A percentile compares a stretch with the other conserved stretches of the same genome.
Evolutionary conservation across 2,888 invertebrate genomes (phyloP).

Genomic region (Caradrina clavipalpis): DNA sequence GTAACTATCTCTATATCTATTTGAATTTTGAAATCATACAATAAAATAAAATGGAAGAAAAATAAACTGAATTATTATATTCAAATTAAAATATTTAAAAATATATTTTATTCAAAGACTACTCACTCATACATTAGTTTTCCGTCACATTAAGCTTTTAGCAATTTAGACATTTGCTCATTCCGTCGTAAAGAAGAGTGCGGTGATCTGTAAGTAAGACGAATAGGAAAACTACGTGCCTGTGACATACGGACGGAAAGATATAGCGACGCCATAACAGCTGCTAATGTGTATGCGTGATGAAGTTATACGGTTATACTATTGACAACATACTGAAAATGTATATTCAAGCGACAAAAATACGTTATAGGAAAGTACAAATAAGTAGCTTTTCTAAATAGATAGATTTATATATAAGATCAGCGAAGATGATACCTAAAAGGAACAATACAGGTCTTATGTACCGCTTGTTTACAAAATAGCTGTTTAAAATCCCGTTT

Average conservation of each 20-base stretch:
- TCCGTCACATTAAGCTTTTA: constrained; percentile 2
- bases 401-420: not conserved
- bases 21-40: not conserved
- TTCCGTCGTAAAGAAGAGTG: constrained; percentile 14
- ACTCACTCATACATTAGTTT: not conserved
- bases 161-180: constrained; percentile 25
- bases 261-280: constrained; percentile 21
- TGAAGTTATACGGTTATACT: not conserved
- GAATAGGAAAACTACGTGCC: constrained; percentile 50
- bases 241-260: constrained; percentile 29
- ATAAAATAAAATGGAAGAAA: not conserved
- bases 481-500: constrained; percentile 15
- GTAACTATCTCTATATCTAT: not conserved
- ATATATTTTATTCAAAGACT: constrained; percentile 4
- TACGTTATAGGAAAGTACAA: not conserved
- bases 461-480: constrained; percentile 3
- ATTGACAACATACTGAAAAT: not conserved
- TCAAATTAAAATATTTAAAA: too few species aligned
- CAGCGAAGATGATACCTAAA: not conserved
- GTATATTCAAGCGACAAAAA: not conserved
- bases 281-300: constrained; percentile 26
- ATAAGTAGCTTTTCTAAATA: not conserved
- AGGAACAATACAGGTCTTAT: not conserved
- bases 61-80: not conserved
- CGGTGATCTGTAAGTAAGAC: constrained; percentile 48